Evolutionary conservation across 2,888 invertebrate genomes (phyloP).

Genomic region (Shargacucullia verbasci): DNA sequence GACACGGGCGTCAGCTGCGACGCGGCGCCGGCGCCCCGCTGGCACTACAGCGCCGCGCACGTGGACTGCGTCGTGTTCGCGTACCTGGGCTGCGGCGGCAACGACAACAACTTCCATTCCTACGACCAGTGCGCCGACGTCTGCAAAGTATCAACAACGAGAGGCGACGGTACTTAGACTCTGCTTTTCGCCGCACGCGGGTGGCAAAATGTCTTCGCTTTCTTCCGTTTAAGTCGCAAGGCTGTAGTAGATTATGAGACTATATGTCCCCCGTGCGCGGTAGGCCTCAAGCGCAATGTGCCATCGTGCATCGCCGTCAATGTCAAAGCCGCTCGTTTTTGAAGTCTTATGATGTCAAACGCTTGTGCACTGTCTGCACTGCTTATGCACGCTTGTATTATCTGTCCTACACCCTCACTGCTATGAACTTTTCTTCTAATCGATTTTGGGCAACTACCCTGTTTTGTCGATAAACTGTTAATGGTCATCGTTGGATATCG

Average conservation of each 20-base stretch:
- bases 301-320: conserved; percentile 36
- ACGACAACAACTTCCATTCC: conserved; percentile 94
- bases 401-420: conserved; percentile 47
- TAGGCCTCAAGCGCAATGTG: conserved; percentile 13
- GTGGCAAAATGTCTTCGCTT: conserved; percentile 3
- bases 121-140: conserved; percentile 90
- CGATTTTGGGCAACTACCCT: background rate
- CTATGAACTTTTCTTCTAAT: background rate
- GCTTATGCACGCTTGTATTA: conserved; percentile 52
- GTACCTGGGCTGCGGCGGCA: conserved; percentile 96
- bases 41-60: conserved; percentile 92
- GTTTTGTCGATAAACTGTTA: too few species aligned
- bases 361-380: conserved; percentile 22
- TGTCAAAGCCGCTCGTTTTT: conserved; percentile 22
- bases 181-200: conserved; percentile 23
- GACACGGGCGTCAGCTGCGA: conserved; percentile 64
- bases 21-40: conserved; percentile 87
- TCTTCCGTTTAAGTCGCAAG: background rate
- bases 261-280: conserved; percentile 5
- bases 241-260: background rate
- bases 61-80: conserved; percentile 94
- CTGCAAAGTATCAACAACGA: conserved; percentile 61
- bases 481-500: too few species aligned
- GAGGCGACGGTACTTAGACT: conserved; percentile 58
- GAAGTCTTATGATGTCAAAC: conserved; percentile 10